These are phyloP conservation scores for Eilema sororculum DNA, from an alignment of 2,888 invertebrate species.

Conservation along the genomic window DNA sequence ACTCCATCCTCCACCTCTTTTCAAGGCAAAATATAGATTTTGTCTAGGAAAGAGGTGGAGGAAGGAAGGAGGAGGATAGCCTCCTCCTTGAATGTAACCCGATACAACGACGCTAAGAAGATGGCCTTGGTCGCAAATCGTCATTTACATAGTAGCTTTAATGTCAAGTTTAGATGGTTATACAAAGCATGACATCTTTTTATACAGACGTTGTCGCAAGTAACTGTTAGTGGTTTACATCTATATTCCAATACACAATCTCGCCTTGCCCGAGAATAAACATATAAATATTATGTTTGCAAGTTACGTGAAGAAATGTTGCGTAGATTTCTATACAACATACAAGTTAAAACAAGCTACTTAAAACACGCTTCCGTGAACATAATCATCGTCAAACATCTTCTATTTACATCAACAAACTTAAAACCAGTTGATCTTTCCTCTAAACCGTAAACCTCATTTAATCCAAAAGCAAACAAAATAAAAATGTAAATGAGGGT, in stretches of 20 bases:
- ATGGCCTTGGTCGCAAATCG: too few species aligned
- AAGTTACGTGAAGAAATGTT: neutral
- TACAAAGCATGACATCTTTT: neutral
- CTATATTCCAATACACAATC: neutral
- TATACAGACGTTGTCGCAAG: too few species aligned
- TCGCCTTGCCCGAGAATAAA: neutral
- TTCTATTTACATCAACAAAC: slow-evolving; percentile 33
- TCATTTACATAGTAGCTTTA: too few species aligned
- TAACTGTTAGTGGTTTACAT: neutral
- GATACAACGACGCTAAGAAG: neutral
- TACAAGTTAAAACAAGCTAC: slow-evolving; percentile 1
- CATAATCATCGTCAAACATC: slow-evolving; percentile 29
- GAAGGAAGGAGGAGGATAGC: too few species aligned
- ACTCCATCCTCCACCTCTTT: neutral
- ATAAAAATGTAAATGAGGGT: slow-evolving; percentile 44
- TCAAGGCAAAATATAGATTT: neutral
- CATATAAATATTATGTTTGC: neutral
- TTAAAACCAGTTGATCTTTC: slow-evolving; percentile 37
- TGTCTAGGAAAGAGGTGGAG: too few species aligned
- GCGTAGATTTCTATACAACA: slow-evolving; percentile 1
- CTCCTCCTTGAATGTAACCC: neutral
- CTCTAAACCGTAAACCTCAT: slow-evolving; percentile 35
- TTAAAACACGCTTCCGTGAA: slow-evolving; percentile 19
- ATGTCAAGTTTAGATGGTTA: neutral
- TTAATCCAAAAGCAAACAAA: slow-evolving; percentile 46